Conservation (phyloP, 2,888 invertebrate genomes). For the Rhingia rostrata region DNA sequence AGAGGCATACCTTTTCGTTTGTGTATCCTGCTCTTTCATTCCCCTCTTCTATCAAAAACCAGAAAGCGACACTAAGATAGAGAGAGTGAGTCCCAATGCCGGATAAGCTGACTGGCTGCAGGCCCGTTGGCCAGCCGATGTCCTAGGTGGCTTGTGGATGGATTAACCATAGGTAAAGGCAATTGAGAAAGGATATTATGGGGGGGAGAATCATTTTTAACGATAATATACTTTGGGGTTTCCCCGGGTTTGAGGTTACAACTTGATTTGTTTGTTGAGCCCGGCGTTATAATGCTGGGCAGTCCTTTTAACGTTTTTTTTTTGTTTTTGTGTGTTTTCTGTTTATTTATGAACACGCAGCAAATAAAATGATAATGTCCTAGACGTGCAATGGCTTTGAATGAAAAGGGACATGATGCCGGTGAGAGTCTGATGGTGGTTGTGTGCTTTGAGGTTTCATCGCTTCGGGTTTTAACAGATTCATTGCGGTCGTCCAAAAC, state of each 20-base stretch:
- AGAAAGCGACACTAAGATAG: constrained; percentile 4
- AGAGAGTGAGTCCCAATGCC: neutral
- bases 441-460: constrained; percentile 48
- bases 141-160: constrained; percentile 38
- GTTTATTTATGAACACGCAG: constrained; percentile 33
- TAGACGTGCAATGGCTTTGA: constrained; percentile 64
- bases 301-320: constrained; percentile 23
- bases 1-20: constrained; percentile 39
- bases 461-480: constrained; percentile 50
- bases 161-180: constrained; percentile 57
- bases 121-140: neutral
- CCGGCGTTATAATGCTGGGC: constrained; percentile 44
- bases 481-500: constrained; percentile 31
- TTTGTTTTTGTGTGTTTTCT: constrained; percentile 19
- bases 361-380: constrained; percentile 69
- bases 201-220: constrained; percentile 56
- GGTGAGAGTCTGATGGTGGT: constrained; percentile 14
- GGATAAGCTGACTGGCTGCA: constrained; percentile 53
- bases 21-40: constrained; percentile 46
- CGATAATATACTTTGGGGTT: constrained; percentile 73
- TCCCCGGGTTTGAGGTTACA: constrained; percentile 57
- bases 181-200: constrained; percentile 51
- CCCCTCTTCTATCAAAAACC: constrained; percentile 25
- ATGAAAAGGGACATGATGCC: constrained; percentile 27
- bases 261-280: constrained; percentile 71